Evolutionary conservation across 2,113 vertebrate genomes (phyloP).

Genomic region (Gymnogyps californianus): DNA sequence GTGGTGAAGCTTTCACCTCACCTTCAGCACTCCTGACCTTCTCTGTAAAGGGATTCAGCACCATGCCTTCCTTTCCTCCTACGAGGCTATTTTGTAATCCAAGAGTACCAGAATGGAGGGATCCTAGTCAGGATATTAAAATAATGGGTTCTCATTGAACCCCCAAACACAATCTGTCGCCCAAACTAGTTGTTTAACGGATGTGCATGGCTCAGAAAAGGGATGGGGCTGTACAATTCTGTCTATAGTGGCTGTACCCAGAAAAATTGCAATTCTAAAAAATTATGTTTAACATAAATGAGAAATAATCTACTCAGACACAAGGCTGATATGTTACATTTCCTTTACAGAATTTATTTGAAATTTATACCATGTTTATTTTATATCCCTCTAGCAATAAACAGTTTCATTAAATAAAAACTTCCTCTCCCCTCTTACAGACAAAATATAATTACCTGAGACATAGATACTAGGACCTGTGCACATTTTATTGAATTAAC

Average conservation of each 20-base stretch:
- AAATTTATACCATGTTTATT: not conserved
- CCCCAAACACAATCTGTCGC: not conserved
- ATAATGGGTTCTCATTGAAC: not conserved
- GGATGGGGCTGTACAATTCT: not conserved
- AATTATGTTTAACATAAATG: not conserved
- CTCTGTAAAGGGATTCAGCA: not conserved
- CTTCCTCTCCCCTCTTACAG: not conserved
- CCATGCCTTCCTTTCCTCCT: not conserved
- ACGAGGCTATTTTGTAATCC: not conserved
- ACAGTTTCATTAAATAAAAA: not conserved
- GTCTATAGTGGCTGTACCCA: not conserved
- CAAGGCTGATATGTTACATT: not conserved
- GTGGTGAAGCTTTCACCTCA: not conserved
- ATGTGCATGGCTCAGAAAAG: not conserved
- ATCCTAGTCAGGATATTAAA: not conserved
- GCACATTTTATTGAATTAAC: not conserved
- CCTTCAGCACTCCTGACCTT: not conserved
- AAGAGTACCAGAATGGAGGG: rapidly evolving
- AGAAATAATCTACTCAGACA: not conserved
- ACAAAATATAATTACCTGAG: not conserved
- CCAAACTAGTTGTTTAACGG: not conserved
- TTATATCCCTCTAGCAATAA: not conserved
- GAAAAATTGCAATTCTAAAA: not conserved
- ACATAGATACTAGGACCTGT: not conserved
- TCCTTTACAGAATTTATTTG: not conserved